These are phyloP conservation scores for Heterohyrax brucei DNA, from an alignment of 2,797 vertebrate genomes.

Conservation along the genomic window DNA sequence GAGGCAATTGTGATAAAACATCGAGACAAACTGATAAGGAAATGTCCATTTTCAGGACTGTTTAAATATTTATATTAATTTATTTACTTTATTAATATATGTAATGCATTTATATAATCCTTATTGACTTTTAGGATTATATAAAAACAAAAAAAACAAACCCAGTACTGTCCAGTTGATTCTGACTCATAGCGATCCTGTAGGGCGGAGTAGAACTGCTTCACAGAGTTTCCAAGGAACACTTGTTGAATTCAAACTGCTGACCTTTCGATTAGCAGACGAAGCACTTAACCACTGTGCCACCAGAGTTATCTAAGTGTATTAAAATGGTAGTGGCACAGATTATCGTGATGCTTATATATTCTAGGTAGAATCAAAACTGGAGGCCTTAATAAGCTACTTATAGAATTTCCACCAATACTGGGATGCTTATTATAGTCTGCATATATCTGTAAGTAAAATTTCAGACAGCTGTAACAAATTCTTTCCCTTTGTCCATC, in stretches of 20 bases:
- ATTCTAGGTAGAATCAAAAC: not conserved
- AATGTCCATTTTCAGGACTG: not conserved
- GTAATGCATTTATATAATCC: not conserved
- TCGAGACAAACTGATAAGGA: not conserved
- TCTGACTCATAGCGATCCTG: no score
- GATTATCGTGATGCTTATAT: not conserved
- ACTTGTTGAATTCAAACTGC: no score
- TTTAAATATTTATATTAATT: conserved; percentile 49
- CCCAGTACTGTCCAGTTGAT: no score
- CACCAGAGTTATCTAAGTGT: no score
- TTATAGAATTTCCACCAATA: not conserved
- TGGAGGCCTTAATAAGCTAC: not conserved
- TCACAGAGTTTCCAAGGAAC: no score
- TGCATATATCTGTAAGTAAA: not conserved
- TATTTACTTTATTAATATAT: not conserved
- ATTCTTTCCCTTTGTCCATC: not conserved
- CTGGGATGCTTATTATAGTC: not conserved
- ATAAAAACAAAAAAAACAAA: no score
- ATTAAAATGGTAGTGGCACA: not conserved
- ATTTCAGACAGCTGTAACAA: not conserved
- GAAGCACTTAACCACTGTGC: no score
- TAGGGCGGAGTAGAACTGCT: no score
- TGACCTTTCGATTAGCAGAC: no score
- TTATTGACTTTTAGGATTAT: not conserved
- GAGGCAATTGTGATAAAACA: conserved; percentile 4